Conservation (phyloP, 2,797 vertebrate species). For the Pseudopleuronectes americanus region DNA sequence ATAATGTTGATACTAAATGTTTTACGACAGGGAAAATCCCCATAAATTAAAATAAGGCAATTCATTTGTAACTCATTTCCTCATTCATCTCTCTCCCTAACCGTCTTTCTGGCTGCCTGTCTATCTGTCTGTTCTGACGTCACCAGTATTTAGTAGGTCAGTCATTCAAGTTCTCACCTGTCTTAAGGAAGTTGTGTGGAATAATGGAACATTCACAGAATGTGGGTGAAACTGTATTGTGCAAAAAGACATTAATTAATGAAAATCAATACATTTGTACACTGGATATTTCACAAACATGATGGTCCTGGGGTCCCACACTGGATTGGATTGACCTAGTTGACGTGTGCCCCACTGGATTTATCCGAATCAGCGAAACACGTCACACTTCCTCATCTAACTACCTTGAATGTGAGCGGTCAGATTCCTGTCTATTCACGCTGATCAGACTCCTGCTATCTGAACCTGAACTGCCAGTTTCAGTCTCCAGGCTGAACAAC, state of each 20-base stretch:
- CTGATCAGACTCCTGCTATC: slow-evolving; percentile 16
- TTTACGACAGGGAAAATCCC: no score
- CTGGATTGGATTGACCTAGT: background rate
- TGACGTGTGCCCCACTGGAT: background rate
- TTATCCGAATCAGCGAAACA: slow-evolving; percentile 7
- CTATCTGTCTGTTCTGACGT: no score
- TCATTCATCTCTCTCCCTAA: background rate
- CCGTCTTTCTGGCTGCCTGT: no score
- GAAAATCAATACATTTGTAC: background rate
- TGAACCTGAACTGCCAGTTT: slow-evolving; percentile 52
- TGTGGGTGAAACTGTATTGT: no score
- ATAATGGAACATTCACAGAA: background rate
- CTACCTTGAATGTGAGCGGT: slow-evolving; percentile 19
- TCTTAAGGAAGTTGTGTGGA: background rate
- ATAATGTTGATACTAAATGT: no score
- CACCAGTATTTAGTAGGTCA: no score
- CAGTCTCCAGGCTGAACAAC: slow-evolving; percentile 19
- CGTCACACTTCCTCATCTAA: slow-evolving; percentile 29
- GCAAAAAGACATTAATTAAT: background rate
- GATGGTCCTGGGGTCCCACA: background rate
- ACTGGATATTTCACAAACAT: background rate
- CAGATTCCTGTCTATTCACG: slow-evolving; percentile 21
- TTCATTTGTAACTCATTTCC: no score
- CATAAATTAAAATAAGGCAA: no score
- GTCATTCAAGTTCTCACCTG: background rate